Percentiles rank a stretch among this genome's conserved stretches.
These are phyloP conservation scores for Plutella xylostella DNA, from an alignment of 2,888 invertebrate genomes.

Conservation along the genomic window DNA sequence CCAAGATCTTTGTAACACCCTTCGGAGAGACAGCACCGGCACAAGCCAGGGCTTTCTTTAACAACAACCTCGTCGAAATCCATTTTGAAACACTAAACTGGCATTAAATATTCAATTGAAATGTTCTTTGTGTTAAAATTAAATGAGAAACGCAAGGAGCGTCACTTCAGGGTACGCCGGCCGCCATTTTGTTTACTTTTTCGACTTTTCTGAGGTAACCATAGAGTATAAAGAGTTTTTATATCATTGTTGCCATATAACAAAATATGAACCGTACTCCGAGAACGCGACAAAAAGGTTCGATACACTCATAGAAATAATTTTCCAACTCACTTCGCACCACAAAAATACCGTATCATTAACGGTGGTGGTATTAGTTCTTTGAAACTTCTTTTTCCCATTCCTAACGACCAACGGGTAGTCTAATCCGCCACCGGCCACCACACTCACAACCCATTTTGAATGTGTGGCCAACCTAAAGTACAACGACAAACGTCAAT, in stretches of 20 bases:
- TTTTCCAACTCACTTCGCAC: not conserved
- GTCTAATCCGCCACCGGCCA: too few species aligned
- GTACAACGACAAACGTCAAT: too few species aligned
- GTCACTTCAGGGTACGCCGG: conserved; percentile 2
- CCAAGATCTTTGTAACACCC: conserved; percentile 60
- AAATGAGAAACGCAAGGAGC: not conserved
- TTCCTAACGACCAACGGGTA: too few species aligned
- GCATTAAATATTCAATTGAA: not conserved
- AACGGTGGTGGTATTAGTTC: not conserved
- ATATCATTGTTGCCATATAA: too few species aligned
- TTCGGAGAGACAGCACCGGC: conserved; percentile 62
- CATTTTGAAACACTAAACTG: conserved; percentile 26
- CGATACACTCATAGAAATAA: not conserved
- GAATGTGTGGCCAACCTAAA: too few species aligned
- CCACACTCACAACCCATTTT: too few species aligned
- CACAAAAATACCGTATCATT: not conserved
- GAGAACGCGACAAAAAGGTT: not conserved
- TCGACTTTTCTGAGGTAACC: not conserved
- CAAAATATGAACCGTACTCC: not conserved
- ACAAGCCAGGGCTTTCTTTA: conserved; percentile 57
- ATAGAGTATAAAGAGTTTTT: not conserved
- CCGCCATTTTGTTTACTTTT: conserved; percentile 6
- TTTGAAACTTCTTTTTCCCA: too few species aligned
- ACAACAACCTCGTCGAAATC: conserved; percentile 54
- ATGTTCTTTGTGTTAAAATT: not conserved